A percentile compares a stretch with the other conserved stretches of the same genome.
Evolutionary conservation across 1,140 invertebrate species (phyloP).

Genomic region (Cherax destructor): DNA sequence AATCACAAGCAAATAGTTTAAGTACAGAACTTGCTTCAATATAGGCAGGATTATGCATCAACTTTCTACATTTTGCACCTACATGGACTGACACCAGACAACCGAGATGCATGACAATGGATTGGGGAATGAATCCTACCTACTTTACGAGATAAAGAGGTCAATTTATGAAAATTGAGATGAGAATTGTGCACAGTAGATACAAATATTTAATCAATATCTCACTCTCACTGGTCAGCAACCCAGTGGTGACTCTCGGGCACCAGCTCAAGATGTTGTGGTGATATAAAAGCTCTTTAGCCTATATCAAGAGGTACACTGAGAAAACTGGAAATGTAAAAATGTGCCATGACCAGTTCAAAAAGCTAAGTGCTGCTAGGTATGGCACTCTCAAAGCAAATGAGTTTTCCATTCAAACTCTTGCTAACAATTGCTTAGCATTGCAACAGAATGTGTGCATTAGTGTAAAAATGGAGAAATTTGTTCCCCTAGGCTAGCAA

Average conservation of each 20-base stretch:
- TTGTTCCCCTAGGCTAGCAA: conserved; percentile 29
- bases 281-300: conserved; percentile 35
- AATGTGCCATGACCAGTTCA: conserved; percentile 56
- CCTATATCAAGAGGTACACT: conserved; percentile 35
- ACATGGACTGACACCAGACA: conserved; percentile 34
- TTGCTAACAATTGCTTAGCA: conserved; percentile 47
- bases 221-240: conserved; percentile 36
- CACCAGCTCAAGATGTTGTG: conserved; percentile 27
- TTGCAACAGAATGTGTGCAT: conserved; percentile 25
- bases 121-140: conserved; percentile 37
- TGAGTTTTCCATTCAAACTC: conserved; percentile 12
- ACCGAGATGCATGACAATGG: conserved; percentile 51
- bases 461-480: conserved; percentile 12
- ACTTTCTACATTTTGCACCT: conserved; percentile 33
- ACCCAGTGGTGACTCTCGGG: conserved; percentile 10
- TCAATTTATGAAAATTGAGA: conserved; percentile 36
- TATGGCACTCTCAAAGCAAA: conserved; percentile 52
- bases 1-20: conserved; percentile 67
- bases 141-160: conserved; percentile 25
- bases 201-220: conserved; percentile 46
- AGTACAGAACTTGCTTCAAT: conserved; percentile 62
- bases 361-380: conserved; percentile 50
- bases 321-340: conserved; percentile 53
- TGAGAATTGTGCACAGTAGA: conserved; percentile 44
- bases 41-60: conserved; percentile 66